Evolutionary conservation across 2,888 invertebrate species (phyloP).

Genomic region (Steinernema hermaphroditum): DNA sequence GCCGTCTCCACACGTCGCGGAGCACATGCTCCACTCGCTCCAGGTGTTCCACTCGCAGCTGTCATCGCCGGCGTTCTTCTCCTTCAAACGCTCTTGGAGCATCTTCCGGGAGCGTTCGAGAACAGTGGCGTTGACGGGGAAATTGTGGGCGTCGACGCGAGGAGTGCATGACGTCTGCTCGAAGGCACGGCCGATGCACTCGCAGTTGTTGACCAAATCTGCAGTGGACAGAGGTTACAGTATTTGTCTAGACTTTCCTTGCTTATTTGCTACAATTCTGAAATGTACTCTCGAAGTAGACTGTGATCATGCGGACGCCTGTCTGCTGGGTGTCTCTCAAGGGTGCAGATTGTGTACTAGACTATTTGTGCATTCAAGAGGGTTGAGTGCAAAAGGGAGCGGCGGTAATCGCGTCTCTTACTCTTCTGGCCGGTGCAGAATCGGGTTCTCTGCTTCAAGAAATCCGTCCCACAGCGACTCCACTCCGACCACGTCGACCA

Average conservation of each 20-base stretch:
- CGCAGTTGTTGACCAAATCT: conserved; percentile 19
- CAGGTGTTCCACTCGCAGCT: conserved; percentile 25
- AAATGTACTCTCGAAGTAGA: too few relatives aligned
- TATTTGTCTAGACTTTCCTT: too few relatives aligned
- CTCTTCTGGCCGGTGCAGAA: conserved; percentile 43
- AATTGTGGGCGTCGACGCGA: conserved; percentile 14
- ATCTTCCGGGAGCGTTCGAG: conserved; percentile 3
- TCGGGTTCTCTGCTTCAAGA: conserved; percentile 41
- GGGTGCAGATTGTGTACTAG: background rate
- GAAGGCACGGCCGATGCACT: conserved; percentile 23
- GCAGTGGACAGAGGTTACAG: background rate
- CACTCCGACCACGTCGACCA: conserved; percentile 42
- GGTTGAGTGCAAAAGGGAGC: background rate
- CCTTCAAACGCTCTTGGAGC: conserved; percentile 8
- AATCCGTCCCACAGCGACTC: conserved; percentile 37
- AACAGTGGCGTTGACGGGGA: background rate
- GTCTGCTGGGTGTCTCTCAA: too few relatives aligned
- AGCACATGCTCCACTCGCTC: conserved; percentile 32
- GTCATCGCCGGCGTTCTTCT: background rate
- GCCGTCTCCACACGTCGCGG: conserved; percentile 44
- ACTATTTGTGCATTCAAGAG: background rate
- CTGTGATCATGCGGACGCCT: too few relatives aligned
- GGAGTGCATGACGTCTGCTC: conserved; percentile 21
- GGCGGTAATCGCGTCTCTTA: background rate
- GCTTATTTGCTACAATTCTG: too few relatives aligned